Evolutionary conservation across 2,888 invertebrate genomes (phyloP).

Genomic region (Mythimna pallens): DNA sequence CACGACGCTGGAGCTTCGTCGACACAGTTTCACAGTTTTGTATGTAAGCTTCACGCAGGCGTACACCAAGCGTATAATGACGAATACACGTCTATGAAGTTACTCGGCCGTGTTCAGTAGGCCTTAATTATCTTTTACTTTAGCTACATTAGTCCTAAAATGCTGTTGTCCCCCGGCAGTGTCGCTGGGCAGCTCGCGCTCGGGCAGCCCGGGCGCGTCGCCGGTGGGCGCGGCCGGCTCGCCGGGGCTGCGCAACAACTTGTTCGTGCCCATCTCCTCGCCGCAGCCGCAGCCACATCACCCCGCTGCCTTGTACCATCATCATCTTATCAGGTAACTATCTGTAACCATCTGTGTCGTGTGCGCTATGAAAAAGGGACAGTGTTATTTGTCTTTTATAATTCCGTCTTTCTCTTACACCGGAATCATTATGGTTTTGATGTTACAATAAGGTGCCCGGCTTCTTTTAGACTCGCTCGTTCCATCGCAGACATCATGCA

Average conservation of each 20-base stretch:
- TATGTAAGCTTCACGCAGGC: no score
- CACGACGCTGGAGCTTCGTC: no score
- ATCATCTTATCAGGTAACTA: constrained; percentile 78
- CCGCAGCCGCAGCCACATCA: constrained; percentile 89
- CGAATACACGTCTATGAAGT: no score
- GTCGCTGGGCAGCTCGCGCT: constrained; percentile 97
- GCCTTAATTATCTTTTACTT: neutral
- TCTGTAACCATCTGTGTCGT: no score
- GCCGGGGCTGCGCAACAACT: constrained; percentile 95
- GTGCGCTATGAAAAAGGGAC: no score
- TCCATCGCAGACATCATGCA: neutral
- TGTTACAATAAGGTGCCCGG: no score
- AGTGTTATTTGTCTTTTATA: no score
- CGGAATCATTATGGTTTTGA: no score
- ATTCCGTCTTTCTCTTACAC: no score
- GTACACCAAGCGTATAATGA: no score
- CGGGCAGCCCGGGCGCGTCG: constrained; percentile 97
- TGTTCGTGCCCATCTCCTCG: constrained; percentile 97
- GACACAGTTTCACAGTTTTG: no score
- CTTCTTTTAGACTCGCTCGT: neutral
- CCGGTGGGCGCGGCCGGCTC: constrained; percentile 97
- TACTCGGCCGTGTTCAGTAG: no score
- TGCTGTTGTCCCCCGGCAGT: constrained; percentile 87
- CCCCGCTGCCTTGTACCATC: constrained; percentile 71
- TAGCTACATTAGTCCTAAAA: neutral